Percentiles rank a stretch among this genome's conserved stretches.
Conservation (phyloP, 2,888 invertebrate genomes). For the Oscheius myriophilus region DNA sequence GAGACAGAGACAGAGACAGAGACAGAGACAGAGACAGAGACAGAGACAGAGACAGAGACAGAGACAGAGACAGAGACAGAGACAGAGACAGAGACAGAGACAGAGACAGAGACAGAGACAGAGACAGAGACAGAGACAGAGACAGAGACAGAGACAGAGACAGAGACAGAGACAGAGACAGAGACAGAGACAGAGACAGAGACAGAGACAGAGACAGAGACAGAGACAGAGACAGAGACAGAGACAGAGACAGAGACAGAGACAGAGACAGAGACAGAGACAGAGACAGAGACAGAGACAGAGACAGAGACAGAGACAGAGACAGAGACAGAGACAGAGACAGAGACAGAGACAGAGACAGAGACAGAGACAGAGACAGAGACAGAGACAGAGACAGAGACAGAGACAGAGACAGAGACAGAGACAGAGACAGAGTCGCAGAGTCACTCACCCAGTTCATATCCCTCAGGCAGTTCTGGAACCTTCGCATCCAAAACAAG, state of each 20-base stretch:
- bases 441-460: background rate
- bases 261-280: background rate
- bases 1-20: background rate
- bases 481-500: background rate
- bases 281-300: background rate
- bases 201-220: background rate
- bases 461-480: background rate
- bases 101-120: background rate
- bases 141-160: background rate
- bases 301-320: background rate
- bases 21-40: background rate
- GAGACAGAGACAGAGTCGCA: background rate
- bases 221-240: background rate
- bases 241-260: background rate
- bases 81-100: conserved; percentile 1
- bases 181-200: background rate
- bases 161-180: background rate
- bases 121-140: background rate
- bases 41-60: background rate
- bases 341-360: background rate
- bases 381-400: background rate
- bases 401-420: background rate
- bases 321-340: conserved; percentile 1
- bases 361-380: background rate
- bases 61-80: background rate